A percentile compares a stretch with the other conserved stretches of the same genome.
These are phyloP conservation scores for Mesochorus sp. DNA, from an alignment of 2,888 invertebrate species.

Conservation along the genomic window DNA sequence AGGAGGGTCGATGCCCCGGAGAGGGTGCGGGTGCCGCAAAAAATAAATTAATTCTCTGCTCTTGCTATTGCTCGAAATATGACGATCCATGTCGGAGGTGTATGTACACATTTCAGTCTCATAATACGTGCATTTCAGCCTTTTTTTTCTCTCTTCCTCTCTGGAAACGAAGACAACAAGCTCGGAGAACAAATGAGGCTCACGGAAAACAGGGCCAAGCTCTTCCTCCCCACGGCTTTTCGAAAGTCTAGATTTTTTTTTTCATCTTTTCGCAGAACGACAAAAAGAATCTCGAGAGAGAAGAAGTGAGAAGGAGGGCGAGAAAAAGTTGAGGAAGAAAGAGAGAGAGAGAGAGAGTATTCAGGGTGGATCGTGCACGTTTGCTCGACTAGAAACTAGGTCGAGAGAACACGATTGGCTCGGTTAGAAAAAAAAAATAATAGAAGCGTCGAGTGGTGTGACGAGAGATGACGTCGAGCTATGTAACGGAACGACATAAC, in stretches of 20 bases:
- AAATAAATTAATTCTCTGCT: not conserved
- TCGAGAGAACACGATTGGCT: constrained; percentile 67
- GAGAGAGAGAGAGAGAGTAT: not conserved
- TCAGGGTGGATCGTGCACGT: not conserved
- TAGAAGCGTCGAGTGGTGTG: constrained; percentile 16
- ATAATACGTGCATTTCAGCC: not conserved
- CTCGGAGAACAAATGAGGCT: not conserved
- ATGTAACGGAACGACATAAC: not conserved
- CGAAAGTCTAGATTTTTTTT: not conserved
- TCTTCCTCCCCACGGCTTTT: not conserved
- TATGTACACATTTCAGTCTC: not conserved
- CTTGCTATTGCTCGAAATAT: not conserved
- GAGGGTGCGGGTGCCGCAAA: not conserved
- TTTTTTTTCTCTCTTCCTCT: no score
- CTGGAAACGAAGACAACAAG: not conserved
- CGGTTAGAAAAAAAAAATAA: constrained; percentile 46
- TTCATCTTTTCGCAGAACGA: no score
- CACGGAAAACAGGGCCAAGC: not conserved
- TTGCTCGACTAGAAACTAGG: constrained; percentile 63
- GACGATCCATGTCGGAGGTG: not conserved
- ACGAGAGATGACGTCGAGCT: constrained; percentile 4
- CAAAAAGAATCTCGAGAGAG: not conserved
- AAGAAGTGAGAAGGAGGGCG: not conserved
- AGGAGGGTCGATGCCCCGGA: not conserved
- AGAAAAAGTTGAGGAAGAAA: not conserved